These are phyloP conservation scores for Sander vitreus DNA, from an alignment of 2,113 vertebrate genomes.

Conservation along the genomic window DNA sequence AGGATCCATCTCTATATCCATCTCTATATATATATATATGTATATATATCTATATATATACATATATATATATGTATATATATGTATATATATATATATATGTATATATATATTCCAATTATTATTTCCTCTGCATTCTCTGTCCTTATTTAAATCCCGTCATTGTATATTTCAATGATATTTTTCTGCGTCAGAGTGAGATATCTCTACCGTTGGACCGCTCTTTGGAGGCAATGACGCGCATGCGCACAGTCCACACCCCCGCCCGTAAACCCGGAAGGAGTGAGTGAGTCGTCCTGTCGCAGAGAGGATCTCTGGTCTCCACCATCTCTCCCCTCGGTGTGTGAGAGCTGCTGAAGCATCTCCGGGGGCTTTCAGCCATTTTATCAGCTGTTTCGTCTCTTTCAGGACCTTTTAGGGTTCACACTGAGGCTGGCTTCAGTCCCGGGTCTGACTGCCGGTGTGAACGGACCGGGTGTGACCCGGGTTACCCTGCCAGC, in stretches of 20 bases:
- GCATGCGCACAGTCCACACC: slow-evolving; percentile 40
- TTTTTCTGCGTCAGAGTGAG: slow-evolving; percentile 40
- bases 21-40: too few species aligned
- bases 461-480: not conserved
- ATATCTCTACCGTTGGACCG: rapidly evolving
- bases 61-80: too few species aligned
- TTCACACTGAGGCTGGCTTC: not conserved
- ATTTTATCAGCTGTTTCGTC: slow-evolving; percentile 11
- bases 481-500: not conserved
- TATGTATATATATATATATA: too few species aligned
- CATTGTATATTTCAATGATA: too few species aligned
- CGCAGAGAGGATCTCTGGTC: slow-evolving; percentile 49
- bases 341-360: not conserved
- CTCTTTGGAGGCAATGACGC: not conserved
- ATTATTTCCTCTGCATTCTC: too few species aligned
- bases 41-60: too few species aligned
- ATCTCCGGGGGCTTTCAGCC: slow-evolving; percentile 37
- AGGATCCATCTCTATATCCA: too few species aligned
- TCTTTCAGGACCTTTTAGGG: not conserved
- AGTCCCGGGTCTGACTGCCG: not conserved
- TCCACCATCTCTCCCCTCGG: slow-evolving; percentile 18
- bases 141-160: too few species aligned
- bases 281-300: slow-evolving; percentile 5
- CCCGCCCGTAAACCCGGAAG: not conserved
- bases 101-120: too few species aligned